These are phyloP conservation scores for Geococcyx californianus DNA, from an alignment of 2,113 vertebrate genomes.

Conservation along the genomic window DNA sequence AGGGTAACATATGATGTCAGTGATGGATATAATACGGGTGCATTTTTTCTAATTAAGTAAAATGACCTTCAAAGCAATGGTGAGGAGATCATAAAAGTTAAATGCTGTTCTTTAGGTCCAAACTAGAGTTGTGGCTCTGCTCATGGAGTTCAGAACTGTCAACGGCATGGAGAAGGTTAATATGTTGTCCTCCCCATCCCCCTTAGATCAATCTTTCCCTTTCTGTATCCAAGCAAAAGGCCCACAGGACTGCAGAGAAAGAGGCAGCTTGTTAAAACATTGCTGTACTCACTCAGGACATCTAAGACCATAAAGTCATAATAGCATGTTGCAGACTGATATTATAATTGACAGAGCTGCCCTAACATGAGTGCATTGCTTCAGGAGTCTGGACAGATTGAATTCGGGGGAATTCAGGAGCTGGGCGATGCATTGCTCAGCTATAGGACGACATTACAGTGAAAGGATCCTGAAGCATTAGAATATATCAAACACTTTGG, in stretches of 20 bases:
- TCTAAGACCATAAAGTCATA: neutral
- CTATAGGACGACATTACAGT: neutral
- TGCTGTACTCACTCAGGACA: neutral
- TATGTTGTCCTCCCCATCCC: neutral
- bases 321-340: neutral
- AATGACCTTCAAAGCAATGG: neutral
- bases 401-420: neutral
- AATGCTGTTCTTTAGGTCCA: neutral
- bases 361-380: neutral
- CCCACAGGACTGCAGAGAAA: neutral
- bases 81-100: neutral
- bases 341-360: conserved; percentile 12
- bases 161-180: neutral
- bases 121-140: neutral
- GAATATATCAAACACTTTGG: neutral
- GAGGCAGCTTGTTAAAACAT: neutral
- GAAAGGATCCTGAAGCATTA: conserved; percentile 2
- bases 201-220: neutral
- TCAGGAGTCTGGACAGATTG: neutral
- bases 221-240: neutral
- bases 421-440: neutral
- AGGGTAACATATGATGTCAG: neutral
- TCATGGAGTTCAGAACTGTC: neutral
- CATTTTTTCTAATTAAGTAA: conserved; percentile 13
- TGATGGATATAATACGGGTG: neutral